phyloP scores from a whole-genome alignment of 2,113 vertebrate genomes.

The Rana temporaria region DNA sequence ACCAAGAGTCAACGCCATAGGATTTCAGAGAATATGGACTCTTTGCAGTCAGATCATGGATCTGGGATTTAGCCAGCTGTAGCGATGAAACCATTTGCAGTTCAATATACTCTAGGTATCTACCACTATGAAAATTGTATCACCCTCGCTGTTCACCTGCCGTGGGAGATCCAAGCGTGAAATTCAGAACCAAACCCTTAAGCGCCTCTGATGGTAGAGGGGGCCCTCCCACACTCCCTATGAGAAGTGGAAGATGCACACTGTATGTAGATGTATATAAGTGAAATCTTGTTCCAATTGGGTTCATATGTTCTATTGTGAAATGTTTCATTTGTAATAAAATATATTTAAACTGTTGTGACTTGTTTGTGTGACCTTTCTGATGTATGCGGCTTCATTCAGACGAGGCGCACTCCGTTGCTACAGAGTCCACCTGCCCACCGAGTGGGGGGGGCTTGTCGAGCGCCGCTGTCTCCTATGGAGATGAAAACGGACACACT shows the following conservation, averaged over 20 bases:
- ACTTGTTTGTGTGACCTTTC: not conserved
- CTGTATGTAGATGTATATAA: conserved; percentile 54
- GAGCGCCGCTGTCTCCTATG: too few relatives aligned
- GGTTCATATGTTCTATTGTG: conserved; percentile 39
- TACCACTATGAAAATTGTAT: not conserved
- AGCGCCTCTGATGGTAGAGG: not conserved
- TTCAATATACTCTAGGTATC: not conserved
- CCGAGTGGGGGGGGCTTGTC: too few relatives aligned
- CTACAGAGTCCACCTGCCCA: too few relatives aligned
- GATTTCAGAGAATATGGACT: too few relatives aligned
- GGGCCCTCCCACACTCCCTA: not conserved
- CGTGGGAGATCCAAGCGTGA: not conserved
- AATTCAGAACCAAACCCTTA: conserved; percentile 16
- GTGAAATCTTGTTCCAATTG: conserved; percentile 17
- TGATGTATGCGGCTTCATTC: too few relatives aligned
- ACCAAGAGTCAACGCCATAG: too few relatives aligned
- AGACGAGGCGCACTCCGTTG: too few relatives aligned
- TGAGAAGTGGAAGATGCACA: conserved; percentile 2
- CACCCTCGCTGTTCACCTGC: too few relatives aligned
- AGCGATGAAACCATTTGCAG: too few relatives aligned
- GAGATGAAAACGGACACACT: too few relatives aligned
- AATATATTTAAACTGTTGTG: conserved; percentile 44
- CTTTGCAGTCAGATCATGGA: too few relatives aligned
- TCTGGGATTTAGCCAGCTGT: too few relatives aligned
- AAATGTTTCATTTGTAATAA: conserved; percentile 48